phyloP scores from a whole-genome alignment of 2,888 invertebrate genomes.

The Parnassius mnemosyne region DNA sequence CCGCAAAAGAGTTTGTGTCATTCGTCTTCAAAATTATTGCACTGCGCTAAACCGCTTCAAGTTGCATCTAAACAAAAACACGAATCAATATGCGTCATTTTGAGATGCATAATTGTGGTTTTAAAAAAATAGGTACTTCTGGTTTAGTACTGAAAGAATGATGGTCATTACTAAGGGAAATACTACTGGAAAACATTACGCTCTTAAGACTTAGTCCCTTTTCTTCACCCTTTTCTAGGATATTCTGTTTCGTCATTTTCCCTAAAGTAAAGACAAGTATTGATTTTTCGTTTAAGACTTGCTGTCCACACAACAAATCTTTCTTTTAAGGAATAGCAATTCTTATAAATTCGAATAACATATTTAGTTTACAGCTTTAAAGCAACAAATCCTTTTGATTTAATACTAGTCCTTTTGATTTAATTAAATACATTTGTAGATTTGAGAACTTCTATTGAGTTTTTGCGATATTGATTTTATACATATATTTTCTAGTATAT shows the following conservation, averaged over 20 bases:
- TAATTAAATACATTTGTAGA: too few species aligned
- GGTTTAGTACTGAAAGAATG: neutral
- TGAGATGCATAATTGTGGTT: conserved; percentile 25
- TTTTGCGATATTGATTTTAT: neutral
- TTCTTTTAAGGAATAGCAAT: too few species aligned
- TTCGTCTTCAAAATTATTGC: conserved; percentile 69
- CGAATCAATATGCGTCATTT: conserved; percentile 45
- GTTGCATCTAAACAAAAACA: conserved; percentile 68
- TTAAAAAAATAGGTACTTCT: neutral
- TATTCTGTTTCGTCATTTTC: conserved; percentile 28
- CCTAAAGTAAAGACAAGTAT: conserved; percentile 46
- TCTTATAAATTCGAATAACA: too few species aligned
- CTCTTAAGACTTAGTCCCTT: neutral
- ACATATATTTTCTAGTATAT: neutral
- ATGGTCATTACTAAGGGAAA: neutral
- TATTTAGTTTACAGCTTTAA: too few species aligned
- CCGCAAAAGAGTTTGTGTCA: conserved; percentile 78
- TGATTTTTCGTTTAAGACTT: conserved; percentile 64
- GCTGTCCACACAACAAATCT: conserved; percentile 53
- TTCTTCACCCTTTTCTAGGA: conserved; percentile 22
- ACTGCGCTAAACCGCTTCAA: conserved; percentile 56
- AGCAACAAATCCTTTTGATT: too few species aligned
- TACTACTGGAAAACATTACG: too few species aligned
- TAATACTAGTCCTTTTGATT: too few species aligned
- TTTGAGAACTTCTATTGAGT: neutral